A percentile compares a stretch with the other conserved stretches of the same genome.
These are phyloP conservation scores for Poecilia gillii DNA, from an alignment of 2,797 vertebrate species.

Conservation along the genomic window DNA sequence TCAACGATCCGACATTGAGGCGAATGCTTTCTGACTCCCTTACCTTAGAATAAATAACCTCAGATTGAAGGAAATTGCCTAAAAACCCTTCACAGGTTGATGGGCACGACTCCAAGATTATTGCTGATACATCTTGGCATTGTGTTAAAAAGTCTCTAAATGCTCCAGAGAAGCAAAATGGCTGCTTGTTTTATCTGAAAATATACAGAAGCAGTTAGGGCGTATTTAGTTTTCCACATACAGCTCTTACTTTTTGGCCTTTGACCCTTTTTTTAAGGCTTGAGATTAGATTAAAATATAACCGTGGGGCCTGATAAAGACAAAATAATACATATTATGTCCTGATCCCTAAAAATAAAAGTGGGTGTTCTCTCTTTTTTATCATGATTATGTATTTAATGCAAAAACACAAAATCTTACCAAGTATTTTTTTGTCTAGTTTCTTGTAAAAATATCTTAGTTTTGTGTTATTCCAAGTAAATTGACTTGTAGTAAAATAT, in stretches of 20 bases:
- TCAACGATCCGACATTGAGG: not conserved
- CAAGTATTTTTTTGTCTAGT: too few species aligned
- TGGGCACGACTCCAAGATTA: not conserved
- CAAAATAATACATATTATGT: not conserved
- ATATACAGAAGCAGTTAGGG: not conserved
- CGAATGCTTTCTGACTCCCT: not conserved
- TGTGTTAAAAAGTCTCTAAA: not conserved
- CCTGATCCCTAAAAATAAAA: not conserved
- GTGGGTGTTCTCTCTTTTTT: not conserved
- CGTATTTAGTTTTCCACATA: not conserved
- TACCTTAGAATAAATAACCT: not conserved
- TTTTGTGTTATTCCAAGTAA: too few species aligned
- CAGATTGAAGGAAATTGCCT: not conserved
- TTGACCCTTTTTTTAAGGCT: not conserved
- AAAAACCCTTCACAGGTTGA: not conserved
- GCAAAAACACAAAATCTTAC: too few species aligned
- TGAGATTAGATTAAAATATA: not conserved
- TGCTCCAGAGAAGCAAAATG: not conserved
- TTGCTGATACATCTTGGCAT: not conserved
- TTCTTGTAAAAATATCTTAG: too few species aligned
- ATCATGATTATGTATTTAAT: not conserved
- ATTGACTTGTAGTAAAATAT: too few species aligned
- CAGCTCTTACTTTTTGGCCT: not conserved
- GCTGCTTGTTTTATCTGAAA: not conserved
- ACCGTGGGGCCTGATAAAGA: not conserved